Conservation (phyloP, 2,113 vertebrate species). For the Chunga burmeisteri region DNA sequence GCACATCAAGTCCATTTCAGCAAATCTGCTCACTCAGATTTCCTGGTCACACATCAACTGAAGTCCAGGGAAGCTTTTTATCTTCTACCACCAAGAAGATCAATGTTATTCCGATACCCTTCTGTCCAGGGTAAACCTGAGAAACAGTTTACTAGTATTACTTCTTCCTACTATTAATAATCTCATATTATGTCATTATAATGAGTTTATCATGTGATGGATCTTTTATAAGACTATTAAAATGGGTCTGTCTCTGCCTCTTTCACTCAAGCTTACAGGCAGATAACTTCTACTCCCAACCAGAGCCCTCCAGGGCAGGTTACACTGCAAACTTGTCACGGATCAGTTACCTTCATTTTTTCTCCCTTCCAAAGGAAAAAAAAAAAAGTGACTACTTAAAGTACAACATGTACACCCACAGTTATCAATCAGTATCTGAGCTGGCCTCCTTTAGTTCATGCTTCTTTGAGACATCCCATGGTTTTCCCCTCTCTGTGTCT, state of each 20-base stretch:
- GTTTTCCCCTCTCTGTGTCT: not conserved
- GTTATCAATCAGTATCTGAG: not conserved
- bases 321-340: not conserved
- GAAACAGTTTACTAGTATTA: not conserved
- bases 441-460: not conserved
- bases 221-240: not conserved
- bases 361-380: not conserved
- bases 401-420: not conserved
- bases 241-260: not conserved
- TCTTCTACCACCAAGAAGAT: not conserved
- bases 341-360: not conserved
- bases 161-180: not conserved
- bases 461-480: not conserved
- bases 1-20: not conserved
- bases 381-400: not conserved
- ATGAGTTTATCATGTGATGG: not conserved
- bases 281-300: not conserved
- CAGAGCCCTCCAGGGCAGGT: not conserved
- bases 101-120: not conserved
- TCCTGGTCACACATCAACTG: not conserved
- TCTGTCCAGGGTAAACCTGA: not conserved
- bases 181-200: not conserved
- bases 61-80: not conserved
- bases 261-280: not conserved
- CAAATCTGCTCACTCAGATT: not conserved